Conservation (phyloP, 2,113 vertebrate genomes). For the Onychostoma macrolepis region DNA sequence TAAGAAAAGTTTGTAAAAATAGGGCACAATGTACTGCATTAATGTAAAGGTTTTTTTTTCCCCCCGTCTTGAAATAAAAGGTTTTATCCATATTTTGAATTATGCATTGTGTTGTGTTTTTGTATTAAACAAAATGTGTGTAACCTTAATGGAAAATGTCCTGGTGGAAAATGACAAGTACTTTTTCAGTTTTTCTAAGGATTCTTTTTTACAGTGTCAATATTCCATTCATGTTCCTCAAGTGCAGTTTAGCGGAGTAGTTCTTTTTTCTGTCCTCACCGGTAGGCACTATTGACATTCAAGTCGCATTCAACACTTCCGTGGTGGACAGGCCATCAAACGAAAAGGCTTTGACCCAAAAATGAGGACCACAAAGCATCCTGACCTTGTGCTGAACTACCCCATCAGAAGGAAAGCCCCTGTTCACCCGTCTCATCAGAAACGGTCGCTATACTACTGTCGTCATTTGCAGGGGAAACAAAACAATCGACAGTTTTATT, state of each 20-base stretch:
- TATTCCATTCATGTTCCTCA: not conserved
- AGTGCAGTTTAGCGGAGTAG: not conserved
- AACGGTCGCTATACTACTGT: not conserved
- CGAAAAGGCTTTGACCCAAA: slow-evolving; percentile 43
- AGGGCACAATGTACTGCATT: not conserved
- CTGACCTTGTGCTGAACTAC: slow-evolving; percentile 27
- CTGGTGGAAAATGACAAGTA: not conserved
- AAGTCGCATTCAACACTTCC: slow-evolving; percentile 37
- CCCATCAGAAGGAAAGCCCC: slow-evolving; percentile 24
- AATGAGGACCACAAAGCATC: slow-evolving; percentile 33
- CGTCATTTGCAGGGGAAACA: slow-evolving; percentile 44
- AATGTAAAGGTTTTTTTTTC: not conserved
- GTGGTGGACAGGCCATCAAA: slow-evolving; percentile 34
- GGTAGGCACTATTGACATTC: slow-evolving; percentile 25
- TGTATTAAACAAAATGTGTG: not conserved
- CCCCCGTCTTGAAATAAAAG: not conserved
- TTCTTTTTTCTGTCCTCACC: not conserved
- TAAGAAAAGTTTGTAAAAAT: too few relatives aligned
- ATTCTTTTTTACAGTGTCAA: not conserved
- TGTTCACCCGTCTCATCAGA: slow-evolving; percentile 30
- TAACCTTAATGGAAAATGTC: not conserved
- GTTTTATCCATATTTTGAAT: not conserved
- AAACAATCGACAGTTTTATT: slow-evolving; percentile 43
- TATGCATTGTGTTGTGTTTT: not conserved
- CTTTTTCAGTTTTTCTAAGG: not conserved